These are phyloP conservation scores for Hipparchia semele DNA, from an alignment of 2,888 invertebrate species.

Conservation along the genomic window DNA sequence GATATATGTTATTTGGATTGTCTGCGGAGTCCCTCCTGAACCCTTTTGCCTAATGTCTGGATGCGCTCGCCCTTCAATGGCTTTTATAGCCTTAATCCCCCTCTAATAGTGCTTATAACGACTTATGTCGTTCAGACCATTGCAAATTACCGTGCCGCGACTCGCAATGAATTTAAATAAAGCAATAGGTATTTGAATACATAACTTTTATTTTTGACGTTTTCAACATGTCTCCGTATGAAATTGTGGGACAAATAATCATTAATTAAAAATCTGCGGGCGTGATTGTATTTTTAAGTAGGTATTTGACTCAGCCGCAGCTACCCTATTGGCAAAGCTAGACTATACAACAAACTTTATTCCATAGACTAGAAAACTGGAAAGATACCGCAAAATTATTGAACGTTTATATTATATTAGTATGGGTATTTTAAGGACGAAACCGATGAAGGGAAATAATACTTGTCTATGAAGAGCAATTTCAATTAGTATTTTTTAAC, in stretches of 20 bases:
- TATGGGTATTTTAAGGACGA: too few relatives aligned
- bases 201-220: conserved; percentile 37
- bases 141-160: conserved; percentile 35
- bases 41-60: conserved; percentile 34
- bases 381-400: too few relatives aligned
- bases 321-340: too few relatives aligned
- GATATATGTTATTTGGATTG: conserved; percentile 26
- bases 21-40: conserved; percentile 33
- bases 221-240: conserved; percentile 32
- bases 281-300: conserved; percentile 1
- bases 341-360: too few relatives aligned
- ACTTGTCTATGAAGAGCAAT: too few relatives aligned
- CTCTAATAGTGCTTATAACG: conserved; percentile 40
- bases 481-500: too few relatives aligned
- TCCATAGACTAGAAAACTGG: too few relatives aligned
- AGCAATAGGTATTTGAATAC: conserved; percentile 27
- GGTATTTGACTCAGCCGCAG: background rate
- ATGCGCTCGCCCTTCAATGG: conserved; percentile 26
- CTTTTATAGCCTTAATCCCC: conserved; percentile 38
- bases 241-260: conserved; percentile 18
- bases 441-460: too few relatives aligned
- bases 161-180: conserved; percentile 41
- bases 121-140: conserved; percentile 38
- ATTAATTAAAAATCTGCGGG: background rate
- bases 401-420: too few relatives aligned